phyloP scores from a whole-genome alignment of 2,888 invertebrate species.

The Agrenia bidenticulata region DNA sequence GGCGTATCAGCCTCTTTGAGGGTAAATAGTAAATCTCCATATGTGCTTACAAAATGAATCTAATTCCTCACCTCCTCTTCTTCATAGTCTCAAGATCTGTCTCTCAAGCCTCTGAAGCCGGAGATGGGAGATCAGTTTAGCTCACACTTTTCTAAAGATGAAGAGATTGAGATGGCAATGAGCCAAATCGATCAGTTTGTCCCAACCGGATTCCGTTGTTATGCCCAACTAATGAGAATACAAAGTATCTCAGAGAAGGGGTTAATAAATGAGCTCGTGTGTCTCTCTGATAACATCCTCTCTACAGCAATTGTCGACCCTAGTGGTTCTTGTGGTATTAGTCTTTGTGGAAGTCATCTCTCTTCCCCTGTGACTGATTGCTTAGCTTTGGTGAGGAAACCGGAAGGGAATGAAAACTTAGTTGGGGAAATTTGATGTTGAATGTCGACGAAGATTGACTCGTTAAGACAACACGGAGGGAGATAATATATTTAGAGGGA shows the following conservation, averaged over 20 bases:
- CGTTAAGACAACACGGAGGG: conserved; percentile 21
- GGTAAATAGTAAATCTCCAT: neutral
- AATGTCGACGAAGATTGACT: conserved; percentile 20
- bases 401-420: conserved; percentile 36
- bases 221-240: conserved; percentile 9
- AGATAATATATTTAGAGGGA: conserved; percentile 19
- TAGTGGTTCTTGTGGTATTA: neutral
- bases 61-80: neutral
- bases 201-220: conserved; percentile 4
- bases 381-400: conserved; percentile 36
- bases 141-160: too few species aligned
- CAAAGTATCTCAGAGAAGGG: conserved; percentile 10
- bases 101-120: too few species aligned
- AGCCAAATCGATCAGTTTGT: conserved; percentile 15
- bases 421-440: conserved; percentile 19
- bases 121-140: too few species aligned
- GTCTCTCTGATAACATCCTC: neutral
- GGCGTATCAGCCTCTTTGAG: neutral
- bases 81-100: neutral
- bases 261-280: neutral
- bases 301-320: neutral
- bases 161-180: conserved; percentile 14
- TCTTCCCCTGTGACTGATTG: conserved; percentile 14
- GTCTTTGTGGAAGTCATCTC: neutral
- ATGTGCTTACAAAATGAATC: neutral